These are phyloP conservation scores for Drosophila pseudoobscura DNA, from an alignment of 1,140 invertebrate species.

Conservation along the genomic window DNA sequence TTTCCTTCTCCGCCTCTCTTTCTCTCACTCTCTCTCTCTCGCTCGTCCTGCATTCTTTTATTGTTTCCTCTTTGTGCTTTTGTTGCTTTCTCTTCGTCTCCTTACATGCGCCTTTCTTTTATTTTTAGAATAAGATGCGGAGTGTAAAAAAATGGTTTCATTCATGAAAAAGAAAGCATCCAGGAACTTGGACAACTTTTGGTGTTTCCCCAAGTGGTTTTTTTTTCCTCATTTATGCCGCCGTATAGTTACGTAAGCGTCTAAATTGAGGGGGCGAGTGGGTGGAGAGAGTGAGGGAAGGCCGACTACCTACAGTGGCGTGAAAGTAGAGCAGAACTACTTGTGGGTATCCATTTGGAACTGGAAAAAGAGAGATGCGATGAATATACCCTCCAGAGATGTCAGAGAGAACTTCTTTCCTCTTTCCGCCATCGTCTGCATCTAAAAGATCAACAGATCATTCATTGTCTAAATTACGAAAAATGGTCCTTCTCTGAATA, in stretches of 20 bases:
- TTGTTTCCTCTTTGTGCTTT: conserved; percentile 62
- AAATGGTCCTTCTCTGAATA: no score
- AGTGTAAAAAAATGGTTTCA: conserved; percentile 53
- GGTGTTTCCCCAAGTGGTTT: conserved; percentile 56
- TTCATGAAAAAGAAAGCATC: conserved; percentile 72
- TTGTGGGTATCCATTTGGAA: no score
- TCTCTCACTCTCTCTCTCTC: conserved; percentile 25
- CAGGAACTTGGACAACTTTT: conserved; percentile 76
- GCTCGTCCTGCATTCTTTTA: conserved; percentile 68
- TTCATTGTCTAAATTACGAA: not conserved
- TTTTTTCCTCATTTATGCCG: conserved; percentile 13
- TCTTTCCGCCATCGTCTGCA: not conserved
- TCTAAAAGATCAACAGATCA: no score
- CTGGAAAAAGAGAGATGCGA: no score
- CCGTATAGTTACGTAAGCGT: conserved; percentile 44
- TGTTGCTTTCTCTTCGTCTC: conserved; percentile 16
- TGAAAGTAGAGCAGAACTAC: not conserved
- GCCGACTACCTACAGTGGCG: not conserved
- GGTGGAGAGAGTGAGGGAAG: not conserved
- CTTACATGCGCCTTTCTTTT: conserved; percentile 38
- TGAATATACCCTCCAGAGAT: no score
- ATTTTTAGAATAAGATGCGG: conserved; percentile 50
- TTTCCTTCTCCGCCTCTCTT: conserved; percentile 14
- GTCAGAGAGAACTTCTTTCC: no score
- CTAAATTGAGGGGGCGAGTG: conserved; percentile 25